These are phyloP conservation scores for Hormaphis cornu DNA, from an alignment of 1,140 invertebrate species.

Conservation along the genomic window DNA sequence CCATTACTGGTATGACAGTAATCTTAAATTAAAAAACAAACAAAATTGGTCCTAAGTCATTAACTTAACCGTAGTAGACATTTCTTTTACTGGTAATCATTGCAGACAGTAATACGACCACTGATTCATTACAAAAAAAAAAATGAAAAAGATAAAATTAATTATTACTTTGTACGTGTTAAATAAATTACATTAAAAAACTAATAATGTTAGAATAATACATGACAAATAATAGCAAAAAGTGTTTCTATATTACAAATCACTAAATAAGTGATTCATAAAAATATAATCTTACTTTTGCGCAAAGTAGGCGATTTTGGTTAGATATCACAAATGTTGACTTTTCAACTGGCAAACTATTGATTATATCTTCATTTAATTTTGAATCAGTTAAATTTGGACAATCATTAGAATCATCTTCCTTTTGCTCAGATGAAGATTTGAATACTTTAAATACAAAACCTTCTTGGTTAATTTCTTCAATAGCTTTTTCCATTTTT, in stretches of 20 bases:
- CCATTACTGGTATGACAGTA: too few species aligned
- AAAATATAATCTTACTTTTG: not conserved
- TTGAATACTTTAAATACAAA: constrained; percentile 28
- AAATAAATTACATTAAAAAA: too few species aligned
- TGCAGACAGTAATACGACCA: too few species aligned
- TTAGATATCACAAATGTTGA: constrained; percentile 3
- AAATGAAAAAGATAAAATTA: too few species aligned
- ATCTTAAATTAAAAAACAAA: too few species aligned
- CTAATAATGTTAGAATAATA: too few species aligned
- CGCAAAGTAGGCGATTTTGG: not conserved
- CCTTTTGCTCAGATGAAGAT: not conserved
- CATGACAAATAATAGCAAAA: not conserved
- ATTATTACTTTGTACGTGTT: too few species aligned
- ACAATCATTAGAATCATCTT: not conserved
- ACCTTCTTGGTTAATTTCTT: constrained; percentile 20
- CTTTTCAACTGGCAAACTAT: not conserved
- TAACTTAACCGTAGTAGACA: too few species aligned
- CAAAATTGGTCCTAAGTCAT: too few species aligned
- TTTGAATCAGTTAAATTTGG: not conserved
- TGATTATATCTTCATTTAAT: not conserved
- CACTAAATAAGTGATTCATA: not conserved
- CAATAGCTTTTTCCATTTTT: not conserved
- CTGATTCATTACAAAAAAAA: too few species aligned
- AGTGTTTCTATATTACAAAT: not conserved
- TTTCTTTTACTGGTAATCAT: too few species aligned